These are phyloP conservation scores for Clunio marinus DNA, from an alignment of 2,888 invertebrate genomes.

Conservation along the genomic window DNA sequence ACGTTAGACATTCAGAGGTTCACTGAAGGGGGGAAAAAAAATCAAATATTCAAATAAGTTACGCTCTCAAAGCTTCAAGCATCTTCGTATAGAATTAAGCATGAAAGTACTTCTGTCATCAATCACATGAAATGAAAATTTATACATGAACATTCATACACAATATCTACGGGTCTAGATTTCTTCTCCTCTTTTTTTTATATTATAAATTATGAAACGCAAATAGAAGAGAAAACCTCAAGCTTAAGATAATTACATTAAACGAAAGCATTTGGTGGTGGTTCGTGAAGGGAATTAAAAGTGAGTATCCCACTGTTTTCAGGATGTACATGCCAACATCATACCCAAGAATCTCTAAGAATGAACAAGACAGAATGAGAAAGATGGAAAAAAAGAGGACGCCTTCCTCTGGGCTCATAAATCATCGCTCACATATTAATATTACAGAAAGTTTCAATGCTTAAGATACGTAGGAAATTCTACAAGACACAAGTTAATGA, in stretches of 20 bases:
- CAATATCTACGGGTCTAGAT: background rate
- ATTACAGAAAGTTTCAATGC: background rate
- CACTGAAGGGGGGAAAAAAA: too few relatives aligned
- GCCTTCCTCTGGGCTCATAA: background rate
- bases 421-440: background rate
- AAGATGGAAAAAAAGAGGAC: too few relatives aligned
- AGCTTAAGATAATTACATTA: background rate
- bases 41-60: background rate
- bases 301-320: background rate
- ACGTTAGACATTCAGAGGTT: too few relatives aligned
- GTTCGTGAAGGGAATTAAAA: conserved; percentile 25
- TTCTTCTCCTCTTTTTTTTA: too few relatives aligned
- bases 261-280: conserved; percentile 12
- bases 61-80: background rate
- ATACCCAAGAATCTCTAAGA: too few relatives aligned
- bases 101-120: conserved; percentile 18
- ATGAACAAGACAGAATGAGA: too few relatives aligned
- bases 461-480: background rate
- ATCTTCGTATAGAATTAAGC: background rate
- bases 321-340: background rate
- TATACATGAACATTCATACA: conserved; percentile 12
- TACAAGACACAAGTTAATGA: conserved; percentile 3
- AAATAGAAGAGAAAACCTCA: background rate
- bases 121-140: conserved; percentile 29
- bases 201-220: too few relatives aligned